A percentile compares a stretch with the other conserved stretches of the same genome.
Evolutionary conservation across 2,113 vertebrate species (phyloP).

Genomic region (Rhinogobius similis): DNA sequence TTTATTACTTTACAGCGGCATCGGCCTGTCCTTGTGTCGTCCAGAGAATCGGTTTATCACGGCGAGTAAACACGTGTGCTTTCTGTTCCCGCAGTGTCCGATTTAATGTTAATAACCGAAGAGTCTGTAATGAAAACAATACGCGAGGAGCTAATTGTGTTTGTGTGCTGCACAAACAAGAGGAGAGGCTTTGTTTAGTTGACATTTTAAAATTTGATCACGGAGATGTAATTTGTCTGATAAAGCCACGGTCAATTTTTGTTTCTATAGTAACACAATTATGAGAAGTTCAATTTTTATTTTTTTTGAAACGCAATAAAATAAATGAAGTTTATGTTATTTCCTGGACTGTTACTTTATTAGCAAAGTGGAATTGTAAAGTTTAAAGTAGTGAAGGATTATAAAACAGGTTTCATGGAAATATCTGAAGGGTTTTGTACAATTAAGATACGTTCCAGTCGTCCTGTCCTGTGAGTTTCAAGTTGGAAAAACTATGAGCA

Average conservation of each 20-base stretch:
- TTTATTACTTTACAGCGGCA: too few species aligned
- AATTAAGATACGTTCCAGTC: too few species aligned
- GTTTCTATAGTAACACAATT: neutral
- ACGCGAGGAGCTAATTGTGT: neutral
- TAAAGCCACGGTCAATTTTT: neutral
- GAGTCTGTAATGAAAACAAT: neutral
- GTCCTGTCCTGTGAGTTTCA: too few species aligned
- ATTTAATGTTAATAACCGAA: neutral
- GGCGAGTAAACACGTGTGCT: neutral
- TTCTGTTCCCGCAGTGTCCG: neutral
- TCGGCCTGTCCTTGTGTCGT: too few species aligned
- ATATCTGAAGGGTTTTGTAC: too few species aligned
- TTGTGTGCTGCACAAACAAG: neutral
- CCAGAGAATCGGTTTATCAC: too few species aligned
- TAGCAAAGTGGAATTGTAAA: too few species aligned
- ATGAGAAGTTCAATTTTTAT: slow-evolving; percentile 32
- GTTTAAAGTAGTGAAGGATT: too few species aligned
- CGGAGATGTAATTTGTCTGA: neutral
- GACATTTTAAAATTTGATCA: neutral
- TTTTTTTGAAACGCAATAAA: slow-evolving; percentile 4
- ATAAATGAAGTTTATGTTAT: neutral
- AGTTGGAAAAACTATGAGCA: too few species aligned
- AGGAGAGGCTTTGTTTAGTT: neutral
- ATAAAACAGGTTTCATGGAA: too few species aligned
- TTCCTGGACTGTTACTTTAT: too few species aligned